These are phyloP conservation scores for Cheilinus undulatus DNA, from an alignment of 2,113 vertebrate species.

Conservation along the genomic window DNA sequence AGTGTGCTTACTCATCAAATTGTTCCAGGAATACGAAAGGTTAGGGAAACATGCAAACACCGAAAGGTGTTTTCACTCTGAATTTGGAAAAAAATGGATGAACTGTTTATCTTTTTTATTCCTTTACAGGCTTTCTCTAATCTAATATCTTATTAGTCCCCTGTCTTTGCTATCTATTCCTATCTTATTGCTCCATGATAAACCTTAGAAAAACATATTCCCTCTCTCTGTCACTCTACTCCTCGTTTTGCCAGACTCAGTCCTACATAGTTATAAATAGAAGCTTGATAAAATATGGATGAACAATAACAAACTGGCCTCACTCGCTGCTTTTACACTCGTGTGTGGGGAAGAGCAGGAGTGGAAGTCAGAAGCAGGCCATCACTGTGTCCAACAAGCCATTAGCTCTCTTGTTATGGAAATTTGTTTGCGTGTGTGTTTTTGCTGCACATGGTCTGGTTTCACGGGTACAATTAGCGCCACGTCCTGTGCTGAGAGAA, in stretches of 20 bases:
- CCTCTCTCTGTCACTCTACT: slow-evolving; percentile 12
- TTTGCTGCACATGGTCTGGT: slow-evolving; percentile 51
- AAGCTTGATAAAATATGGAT: slow-evolving; percentile 73
- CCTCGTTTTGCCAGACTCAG: slow-evolving; percentile 49
- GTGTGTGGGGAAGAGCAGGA: slow-evolving; percentile 20
- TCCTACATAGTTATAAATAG: slow-evolving; percentile 73
- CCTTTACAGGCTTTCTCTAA: too few relatives aligned
- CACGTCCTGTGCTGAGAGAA: slow-evolving; percentile 43
- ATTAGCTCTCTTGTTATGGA: slow-evolving; percentile 49
- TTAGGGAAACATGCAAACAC: slow-evolving; percentile 17
- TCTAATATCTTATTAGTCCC: too few relatives aligned
- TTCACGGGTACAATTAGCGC: slow-evolving; percentile 56
- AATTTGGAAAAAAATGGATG: not conserved
- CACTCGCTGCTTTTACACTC: slow-evolving; percentile 42
- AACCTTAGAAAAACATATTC: not conserved
- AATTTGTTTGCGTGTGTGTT: slow-evolving; percentile 30
- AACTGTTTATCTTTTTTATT: slow-evolving; percentile 16
- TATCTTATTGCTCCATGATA: slow-evolving; percentile 9
- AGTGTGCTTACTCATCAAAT: slow-evolving; percentile 44
- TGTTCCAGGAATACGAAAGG: slow-evolving; percentile 34
- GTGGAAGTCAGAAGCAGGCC: slow-evolving; percentile 43
- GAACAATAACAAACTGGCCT: slow-evolving; percentile 70
- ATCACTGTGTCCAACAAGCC: slow-evolving; percentile 22
- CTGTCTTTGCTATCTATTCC: slow-evolving; percentile 26
- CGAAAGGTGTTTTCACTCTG: slow-evolving; percentile 4